Conservation (phyloP, 1,140 invertebrate species). For the Drosophila sp. region DNA sequence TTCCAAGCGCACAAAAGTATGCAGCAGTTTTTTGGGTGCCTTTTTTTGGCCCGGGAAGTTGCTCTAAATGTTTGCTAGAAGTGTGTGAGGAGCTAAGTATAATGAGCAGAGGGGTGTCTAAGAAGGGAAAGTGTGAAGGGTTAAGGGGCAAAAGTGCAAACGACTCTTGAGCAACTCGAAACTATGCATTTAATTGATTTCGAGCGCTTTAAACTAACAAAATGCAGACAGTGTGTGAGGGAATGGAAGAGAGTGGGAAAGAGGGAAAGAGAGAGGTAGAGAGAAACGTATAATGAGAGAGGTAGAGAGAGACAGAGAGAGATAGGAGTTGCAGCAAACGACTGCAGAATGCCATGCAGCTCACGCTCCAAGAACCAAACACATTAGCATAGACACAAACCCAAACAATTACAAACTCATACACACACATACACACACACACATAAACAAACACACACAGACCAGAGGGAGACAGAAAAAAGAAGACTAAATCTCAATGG, state of each 20-base stretch:
- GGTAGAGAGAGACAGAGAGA: not conserved
- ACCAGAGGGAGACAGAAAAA: slow-evolving; percentile 14
- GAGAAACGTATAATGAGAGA: not conserved
- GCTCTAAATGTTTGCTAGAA: slow-evolving; percentile 7
- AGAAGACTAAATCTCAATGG: slow-evolving; percentile 24
- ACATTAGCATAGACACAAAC: slow-evolving; percentile 53
- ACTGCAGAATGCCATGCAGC: slow-evolving; percentile 19
- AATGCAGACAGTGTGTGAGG: slow-evolving; percentile 3
- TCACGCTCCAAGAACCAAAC: slow-evolving; percentile 55
- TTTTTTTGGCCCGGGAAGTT: slow-evolving; percentile 14
- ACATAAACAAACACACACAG: slow-evolving; percentile 34
- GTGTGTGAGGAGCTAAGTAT: not conserved
- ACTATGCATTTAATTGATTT: slow-evolving; percentile 83
- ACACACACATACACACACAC: slow-evolving; percentile 54
- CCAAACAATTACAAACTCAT: slow-evolving; percentile 22
- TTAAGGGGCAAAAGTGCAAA: slow-evolving; percentile 38
- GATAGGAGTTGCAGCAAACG: slow-evolving; percentile 1
- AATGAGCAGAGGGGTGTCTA: not conserved
- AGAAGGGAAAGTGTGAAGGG: not conserved
- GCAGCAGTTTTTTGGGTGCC: slow-evolving; percentile 42
- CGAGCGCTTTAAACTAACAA: slow-evolving; percentile 68
- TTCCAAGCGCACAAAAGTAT: slow-evolving; percentile 58
- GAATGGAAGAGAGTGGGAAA: too few species aligned
- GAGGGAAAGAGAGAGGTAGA: not conserved
- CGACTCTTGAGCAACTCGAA: slow-evolving; percentile 61